phyloP scores from a whole-genome alignment of 2,797 vertebrate genomes.

The Tinamus major region DNA sequence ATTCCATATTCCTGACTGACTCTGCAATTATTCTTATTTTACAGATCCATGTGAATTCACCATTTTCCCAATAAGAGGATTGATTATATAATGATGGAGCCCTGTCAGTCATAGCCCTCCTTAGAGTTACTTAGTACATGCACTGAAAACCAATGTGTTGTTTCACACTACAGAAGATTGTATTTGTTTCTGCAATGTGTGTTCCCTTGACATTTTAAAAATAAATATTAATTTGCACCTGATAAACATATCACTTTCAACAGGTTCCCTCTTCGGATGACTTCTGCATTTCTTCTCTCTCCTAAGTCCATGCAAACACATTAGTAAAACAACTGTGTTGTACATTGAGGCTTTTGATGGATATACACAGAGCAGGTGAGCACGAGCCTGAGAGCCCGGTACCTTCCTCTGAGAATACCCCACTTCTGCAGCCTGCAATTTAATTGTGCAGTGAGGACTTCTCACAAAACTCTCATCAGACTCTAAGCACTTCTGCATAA shows the following conservation, averaged over 20 bases:
- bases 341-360: slow-evolving; percentile 3
- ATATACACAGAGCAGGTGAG: not conserved
- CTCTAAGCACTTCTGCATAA: not conserved
- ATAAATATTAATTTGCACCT: not conserved
- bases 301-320: not conserved
- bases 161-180: not conserved
- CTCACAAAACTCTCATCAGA: not conserved
- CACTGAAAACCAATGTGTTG: not conserved
- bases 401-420: not conserved
- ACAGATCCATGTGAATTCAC: slow-evolving; percentile 16
- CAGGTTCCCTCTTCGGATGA: not conserved
- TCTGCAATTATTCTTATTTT: not conserved
- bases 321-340: not conserved
- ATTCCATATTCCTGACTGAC: not conserved
- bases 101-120: not conserved
- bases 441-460: not conserved
- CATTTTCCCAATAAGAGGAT: not conserved
- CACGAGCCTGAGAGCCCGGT: not conserved
- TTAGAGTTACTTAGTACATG: not conserved
- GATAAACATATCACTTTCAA: not conserved
- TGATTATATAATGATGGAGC: not conserved
- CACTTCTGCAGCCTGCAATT: not conserved
- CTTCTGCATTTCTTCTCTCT: not conserved
- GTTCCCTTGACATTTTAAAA: not conserved
- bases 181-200: not conserved